These are phyloP conservation scores for Muntiacus reevesi DNA, from an alignment of 2,113 vertebrate genomes.

Conservation along the genomic window DNA sequence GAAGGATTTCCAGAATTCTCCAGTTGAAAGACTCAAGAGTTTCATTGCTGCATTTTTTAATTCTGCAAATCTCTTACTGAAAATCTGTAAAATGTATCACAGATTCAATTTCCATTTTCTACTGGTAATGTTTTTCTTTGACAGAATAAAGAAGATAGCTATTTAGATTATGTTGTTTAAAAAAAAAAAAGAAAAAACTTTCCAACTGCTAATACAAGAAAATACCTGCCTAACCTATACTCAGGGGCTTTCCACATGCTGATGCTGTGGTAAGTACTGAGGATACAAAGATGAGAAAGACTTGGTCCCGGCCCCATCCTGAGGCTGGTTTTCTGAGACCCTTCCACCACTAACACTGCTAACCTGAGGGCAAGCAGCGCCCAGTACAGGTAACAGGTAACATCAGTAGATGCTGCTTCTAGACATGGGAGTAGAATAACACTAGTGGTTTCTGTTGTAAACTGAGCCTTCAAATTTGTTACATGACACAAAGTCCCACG, in stretches of 20 bases:
- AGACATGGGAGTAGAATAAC: rapidly evolving
- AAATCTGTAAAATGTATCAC: not conserved
- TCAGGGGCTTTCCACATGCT: not conserved
- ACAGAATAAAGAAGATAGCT: not conserved
- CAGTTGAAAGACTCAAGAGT: not conserved
- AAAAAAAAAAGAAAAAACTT: not conserved
- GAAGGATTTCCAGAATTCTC: not conserved
- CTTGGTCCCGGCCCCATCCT: not conserved
- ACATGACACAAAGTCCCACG: not conserved
- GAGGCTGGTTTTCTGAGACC: not conserved
- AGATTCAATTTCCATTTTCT: not conserved
- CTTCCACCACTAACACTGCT: not conserved
- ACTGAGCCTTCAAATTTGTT: not conserved
- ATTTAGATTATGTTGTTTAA: not conserved
- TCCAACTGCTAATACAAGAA: not conserved
- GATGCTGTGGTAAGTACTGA: not conserved
- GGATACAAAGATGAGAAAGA: not conserved
- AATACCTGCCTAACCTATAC: not conserved
- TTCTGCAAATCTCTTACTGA: not conserved
- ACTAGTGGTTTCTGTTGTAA: rapidly evolving
- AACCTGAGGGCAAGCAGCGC: not conserved
- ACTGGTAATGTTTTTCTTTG: not conserved
- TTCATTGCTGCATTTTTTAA: not conserved
- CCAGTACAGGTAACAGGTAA: rapidly evolving
- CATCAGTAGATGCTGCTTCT: not conserved